Evolutionary conservation across 1,140 invertebrate genomes (phyloP).

Genomic region (Battus philenor): DNA sequence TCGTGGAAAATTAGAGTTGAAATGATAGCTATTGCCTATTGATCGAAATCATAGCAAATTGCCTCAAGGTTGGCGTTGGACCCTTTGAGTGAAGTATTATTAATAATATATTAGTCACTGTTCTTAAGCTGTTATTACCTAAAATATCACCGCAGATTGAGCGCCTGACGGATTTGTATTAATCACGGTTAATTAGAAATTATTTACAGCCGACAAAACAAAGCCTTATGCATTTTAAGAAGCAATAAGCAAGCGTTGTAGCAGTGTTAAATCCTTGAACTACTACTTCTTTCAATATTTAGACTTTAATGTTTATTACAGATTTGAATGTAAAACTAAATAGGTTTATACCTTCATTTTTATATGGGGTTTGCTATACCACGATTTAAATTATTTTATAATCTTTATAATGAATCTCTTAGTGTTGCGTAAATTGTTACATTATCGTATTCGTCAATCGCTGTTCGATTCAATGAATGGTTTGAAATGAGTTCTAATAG

Average conservation of each 20-base stretch:
- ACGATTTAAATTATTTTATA: constrained; percentile 13
- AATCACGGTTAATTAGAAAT: constrained; percentile 14
- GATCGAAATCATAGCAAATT: constrained; percentile 9
- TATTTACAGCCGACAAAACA: constrained; percentile 3
- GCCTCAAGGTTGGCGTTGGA: constrained; percentile 5
- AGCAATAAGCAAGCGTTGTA: no score
- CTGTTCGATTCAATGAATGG: constrained; percentile 9
- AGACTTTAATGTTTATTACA: no score
- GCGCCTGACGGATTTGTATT: constrained; percentile 2
- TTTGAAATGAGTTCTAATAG: constrained; percentile 34
- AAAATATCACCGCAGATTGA: neutral
- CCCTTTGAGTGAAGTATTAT: neutral
- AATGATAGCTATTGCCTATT: neutral
- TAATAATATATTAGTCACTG: neutral
- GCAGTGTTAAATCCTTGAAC: no score
- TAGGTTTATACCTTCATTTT: no score
- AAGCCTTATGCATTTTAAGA: neutral
- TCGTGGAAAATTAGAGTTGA: no score
- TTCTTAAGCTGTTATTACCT: neutral
- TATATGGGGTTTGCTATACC: no score
- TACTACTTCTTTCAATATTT: no score
- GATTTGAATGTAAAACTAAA: no score
- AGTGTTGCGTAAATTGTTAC: constrained; percentile 2
- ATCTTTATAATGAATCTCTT: constrained; percentile 5
- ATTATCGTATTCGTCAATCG: constrained; percentile 5